Evolutionary conservation across 2,888 invertebrate genomes (phyloP).

Genomic region (Drosophila formosana): DNA sequence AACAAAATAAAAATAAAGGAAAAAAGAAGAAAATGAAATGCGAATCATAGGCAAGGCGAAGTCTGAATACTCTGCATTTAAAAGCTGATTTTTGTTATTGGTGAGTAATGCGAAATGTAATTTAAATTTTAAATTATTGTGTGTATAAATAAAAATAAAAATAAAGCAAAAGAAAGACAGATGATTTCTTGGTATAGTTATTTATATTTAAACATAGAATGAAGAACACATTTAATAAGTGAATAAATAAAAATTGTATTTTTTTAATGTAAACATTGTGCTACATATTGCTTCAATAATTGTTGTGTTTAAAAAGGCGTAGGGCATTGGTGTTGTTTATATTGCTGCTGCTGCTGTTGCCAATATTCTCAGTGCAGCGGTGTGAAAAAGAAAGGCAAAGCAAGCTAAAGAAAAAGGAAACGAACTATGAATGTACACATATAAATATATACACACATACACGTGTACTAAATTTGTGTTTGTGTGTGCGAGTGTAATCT

Average conservation of each 20-base stretch:
- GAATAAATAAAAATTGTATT: too few species aligned
- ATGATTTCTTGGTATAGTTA: background rate
- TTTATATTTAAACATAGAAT: background rate
- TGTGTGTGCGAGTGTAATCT: constrained; percentile 2
- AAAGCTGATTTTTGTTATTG: background rate
- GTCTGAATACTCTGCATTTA: constrained; percentile 50
- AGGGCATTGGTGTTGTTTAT: constrained; percentile 59
- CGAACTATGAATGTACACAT: constrained; percentile 63
- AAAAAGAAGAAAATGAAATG: constrained; percentile 62
- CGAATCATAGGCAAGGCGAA: constrained; percentile 18
- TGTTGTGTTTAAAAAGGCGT: constrained; percentile 49
- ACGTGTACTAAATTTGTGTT: background rate
- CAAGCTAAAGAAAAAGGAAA: constrained; percentile 63
- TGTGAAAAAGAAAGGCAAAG: constrained; percentile 66
- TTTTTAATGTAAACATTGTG: background rate
- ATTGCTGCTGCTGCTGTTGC: constrained; percentile 65
- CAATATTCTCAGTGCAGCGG: constrained; percentile 67
- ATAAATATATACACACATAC: constrained; percentile 18
- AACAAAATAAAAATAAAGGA: constrained; percentile 66
- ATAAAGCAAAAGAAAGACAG: too few species aligned
- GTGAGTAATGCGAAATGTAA: background rate
- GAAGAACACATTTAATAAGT: background rate
- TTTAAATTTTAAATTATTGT: too few species aligned
- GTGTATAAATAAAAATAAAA: too few species aligned
- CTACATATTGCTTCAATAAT: background rate